Base-by-base conservation (phyloP, 2,888 invertebrate species). In the Linnaemya vulpina region DNA sequence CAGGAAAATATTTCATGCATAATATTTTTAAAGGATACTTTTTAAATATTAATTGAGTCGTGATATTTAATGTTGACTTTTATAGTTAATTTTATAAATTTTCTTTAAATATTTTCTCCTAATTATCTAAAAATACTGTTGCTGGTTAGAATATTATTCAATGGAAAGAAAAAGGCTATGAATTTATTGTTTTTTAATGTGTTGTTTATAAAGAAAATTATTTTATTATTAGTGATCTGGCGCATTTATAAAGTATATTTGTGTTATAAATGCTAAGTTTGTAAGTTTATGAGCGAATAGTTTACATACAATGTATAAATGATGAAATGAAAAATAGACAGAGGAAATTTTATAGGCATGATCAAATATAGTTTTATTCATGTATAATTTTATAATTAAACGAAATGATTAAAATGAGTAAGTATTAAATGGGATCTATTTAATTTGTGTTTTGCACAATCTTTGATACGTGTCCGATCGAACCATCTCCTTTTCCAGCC, bases 1-100 rank as follows among this genome's bases (percentile, higher is more conserved):
- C 89, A 91, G 90, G 90, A 91, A 89, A 91, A 91, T 90, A 90
- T 89, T 85, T 89, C 92, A 92, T 92, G 92, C 92, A 91, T 88
- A 82, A 82, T 80, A 63, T 70, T 73, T 74, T 63, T 43, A 63
- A 63, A 25, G 53, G 51, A 17, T 51, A 7, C n/a, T 49, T 49
- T 49, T 49, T 49, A n/a, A n/a, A 49, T 7, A n/a, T 49, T n/a
- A 49, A n/a, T 49, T n/a, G 1, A n/a, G 4, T 51, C 8, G 20
- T 22, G 1, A 35, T 35, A 58, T 15, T n/a, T 15, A 40, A 13
- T 20, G 10, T 4, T 20, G 40, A 49, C n/a, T 55, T 15, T 70
- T 17, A 49, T 17, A 58, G 40, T 40, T 60, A 58, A 46, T n/a
- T 43, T n/a, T 51, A n/a, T n/a, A 15, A n/a, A 25, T 30, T 25